phyloP scores from a whole-genome alignment of 2,888 invertebrate genomes.

The Oligia strigilis region DNA sequence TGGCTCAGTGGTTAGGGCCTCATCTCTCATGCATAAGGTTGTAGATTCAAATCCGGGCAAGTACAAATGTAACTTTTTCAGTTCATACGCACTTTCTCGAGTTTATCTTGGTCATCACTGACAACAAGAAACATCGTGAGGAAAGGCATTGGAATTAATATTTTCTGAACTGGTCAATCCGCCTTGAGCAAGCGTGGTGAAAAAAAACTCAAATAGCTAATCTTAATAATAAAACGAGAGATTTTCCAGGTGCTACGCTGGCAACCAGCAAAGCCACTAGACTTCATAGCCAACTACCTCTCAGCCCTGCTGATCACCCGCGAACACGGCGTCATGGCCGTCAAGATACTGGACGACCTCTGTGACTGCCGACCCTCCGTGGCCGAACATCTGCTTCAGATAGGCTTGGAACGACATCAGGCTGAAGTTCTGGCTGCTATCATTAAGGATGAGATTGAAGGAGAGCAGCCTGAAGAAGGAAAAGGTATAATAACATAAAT shows the following conservation, averaged over 20 bases:
- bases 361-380: conserved; percentile 85
- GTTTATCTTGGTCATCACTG: background rate
- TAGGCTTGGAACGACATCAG: conserved; percentile 72
- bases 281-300: conserved; percentile 94
- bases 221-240: background rate
- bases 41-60: too few relatives aligned
- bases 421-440: conserved; percentile 75
- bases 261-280: conserved; percentile 92
- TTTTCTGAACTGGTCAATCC: background rate
- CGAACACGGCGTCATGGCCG: conserved; percentile 89
- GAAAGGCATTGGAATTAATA: background rate
- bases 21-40: background rate
- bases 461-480: conserved; percentile 73
- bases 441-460: conserved; percentile 82
- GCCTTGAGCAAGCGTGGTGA: background rate
- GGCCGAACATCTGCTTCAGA: conserved; percentile 79
- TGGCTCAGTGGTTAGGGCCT: background rate
- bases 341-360: conserved; percentile 84
- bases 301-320: conserved; percentile 93
- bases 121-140: background rate
- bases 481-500: conserved; percentile 72
- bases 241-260: conserved; percentile 91
- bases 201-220: background rate
- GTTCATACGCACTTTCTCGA: background rate
- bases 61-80: background rate